Conservation (phyloP, 2,113 vertebrate species). For the Gavia stellata region DNA sequence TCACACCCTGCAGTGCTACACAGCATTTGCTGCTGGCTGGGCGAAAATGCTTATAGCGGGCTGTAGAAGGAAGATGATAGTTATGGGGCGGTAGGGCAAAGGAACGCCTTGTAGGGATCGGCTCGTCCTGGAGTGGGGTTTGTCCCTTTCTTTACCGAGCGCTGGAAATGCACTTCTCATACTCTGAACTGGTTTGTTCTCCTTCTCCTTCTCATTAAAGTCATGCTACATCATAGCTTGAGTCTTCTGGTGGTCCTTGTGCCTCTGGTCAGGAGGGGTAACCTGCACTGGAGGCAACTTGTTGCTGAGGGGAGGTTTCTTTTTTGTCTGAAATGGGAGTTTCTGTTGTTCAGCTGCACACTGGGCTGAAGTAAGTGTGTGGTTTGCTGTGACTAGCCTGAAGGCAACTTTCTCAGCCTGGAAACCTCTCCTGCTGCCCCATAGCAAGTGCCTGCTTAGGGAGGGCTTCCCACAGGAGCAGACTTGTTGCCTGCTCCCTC, state of each 20-base stretch:
- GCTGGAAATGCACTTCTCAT: not conserved
- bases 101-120: not conserved
- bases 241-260: not conserved
- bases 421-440: not conserved
- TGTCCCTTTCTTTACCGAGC: not conserved
- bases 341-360: not conserved
- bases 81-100: not conserved
- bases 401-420: not conserved
- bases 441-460: not conserved
- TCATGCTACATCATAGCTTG: not conserved
- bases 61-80: not conserved
- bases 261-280: not conserved
- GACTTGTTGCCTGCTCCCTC: not conserved
- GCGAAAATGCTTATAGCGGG: not conserved
- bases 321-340: not conserved
- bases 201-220: conserved; percentile 36
- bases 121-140: not conserved
- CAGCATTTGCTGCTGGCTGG: not conserved
- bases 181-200: not conserved
- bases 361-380: not conserved
- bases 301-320: not conserved
- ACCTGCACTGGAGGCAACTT: not conserved
- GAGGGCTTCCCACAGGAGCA: not conserved
- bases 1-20: not conserved
- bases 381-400: not conserved